Conservation (phyloP, 2,113 vertebrate species). For the Microcebus murinus region DNA sequence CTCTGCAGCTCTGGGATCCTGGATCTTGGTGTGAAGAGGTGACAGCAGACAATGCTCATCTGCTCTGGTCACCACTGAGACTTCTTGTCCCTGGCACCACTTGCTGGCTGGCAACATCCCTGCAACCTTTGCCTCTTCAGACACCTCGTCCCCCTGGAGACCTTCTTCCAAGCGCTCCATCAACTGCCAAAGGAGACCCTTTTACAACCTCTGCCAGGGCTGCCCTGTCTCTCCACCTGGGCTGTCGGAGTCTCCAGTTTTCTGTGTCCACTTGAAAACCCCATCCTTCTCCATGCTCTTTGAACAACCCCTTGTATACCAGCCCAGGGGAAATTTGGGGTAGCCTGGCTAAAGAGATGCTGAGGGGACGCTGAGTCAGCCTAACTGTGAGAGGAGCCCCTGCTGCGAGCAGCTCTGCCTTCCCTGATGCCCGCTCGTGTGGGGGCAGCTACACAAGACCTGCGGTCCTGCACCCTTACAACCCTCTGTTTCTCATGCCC, state of each 20-base stretch:
- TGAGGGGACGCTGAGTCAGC: not conserved
- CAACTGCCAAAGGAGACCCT: not conserved
- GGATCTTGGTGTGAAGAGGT: not conserved
- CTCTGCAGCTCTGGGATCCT: not conserved
- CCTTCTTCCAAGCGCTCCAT: not conserved
- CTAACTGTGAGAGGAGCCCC: not conserved
- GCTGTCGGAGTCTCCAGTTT: not conserved
- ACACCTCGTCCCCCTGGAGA: not conserved
- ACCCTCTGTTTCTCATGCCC: not conserved
- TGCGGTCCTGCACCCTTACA: not conserved
- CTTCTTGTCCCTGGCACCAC: not conserved
- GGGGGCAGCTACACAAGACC: not conserved
- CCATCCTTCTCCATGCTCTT: not conserved
- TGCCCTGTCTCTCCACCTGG: not conserved
- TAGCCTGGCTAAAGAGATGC: not conserved
- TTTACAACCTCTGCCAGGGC: not conserved
- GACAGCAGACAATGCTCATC: not conserved
- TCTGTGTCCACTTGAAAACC: slow-evolving; percentile 20
- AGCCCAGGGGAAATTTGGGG: not conserved
- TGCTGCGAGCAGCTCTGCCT: not conserved
- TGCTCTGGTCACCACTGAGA: not conserved
- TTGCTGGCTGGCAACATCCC: not conserved
- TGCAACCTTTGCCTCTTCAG: not conserved
- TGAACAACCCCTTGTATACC: not conserved
- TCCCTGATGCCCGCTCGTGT: not conserved